These are phyloP conservation scores for Bucco capensis DNA, from an alignment of 2,113 vertebrate genomes.

Conservation along the genomic window DNA sequence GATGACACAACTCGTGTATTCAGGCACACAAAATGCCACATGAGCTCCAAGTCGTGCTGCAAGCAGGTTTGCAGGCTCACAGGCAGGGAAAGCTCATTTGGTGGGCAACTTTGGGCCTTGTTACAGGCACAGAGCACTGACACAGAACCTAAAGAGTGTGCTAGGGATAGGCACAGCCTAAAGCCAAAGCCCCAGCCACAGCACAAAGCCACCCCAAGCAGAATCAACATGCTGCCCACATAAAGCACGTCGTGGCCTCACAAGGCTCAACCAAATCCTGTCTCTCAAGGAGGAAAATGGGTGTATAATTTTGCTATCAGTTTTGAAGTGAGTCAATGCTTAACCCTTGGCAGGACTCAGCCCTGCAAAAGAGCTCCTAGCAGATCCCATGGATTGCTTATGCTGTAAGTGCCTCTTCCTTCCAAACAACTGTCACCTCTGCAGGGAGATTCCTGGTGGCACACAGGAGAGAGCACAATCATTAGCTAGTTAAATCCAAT, in stretches of 20 bases:
- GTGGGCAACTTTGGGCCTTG: background rate
- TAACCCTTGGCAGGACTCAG: background rate
- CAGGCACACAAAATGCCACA: background rate
- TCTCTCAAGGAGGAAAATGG: background rate
- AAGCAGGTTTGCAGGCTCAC: background rate
- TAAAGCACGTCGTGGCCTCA: accelerated
- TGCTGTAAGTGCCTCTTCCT: background rate
- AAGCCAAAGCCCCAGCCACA: background rate
- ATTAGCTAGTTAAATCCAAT: constrained; percentile 63
- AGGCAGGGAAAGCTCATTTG: background rate
- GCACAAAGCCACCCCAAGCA: background rate
- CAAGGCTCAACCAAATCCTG: background rate
- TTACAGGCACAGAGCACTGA: background rate
- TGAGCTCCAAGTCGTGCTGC: background rate
- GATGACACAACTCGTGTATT: background rate
- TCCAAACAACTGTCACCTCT: background rate
- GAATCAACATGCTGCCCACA: background rate
- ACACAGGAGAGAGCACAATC: background rate
- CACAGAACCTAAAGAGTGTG: background rate
- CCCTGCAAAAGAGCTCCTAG: background rate
- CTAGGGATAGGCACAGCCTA: background rate
- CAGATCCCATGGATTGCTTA: background rate
- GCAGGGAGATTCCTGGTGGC: accelerated
- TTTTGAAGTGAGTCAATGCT: background rate
- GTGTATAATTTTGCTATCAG: background rate